Base-by-base conservation (phyloP, 2,888 invertebrate species). In the Drosophila suboccidentalis region DNA sequence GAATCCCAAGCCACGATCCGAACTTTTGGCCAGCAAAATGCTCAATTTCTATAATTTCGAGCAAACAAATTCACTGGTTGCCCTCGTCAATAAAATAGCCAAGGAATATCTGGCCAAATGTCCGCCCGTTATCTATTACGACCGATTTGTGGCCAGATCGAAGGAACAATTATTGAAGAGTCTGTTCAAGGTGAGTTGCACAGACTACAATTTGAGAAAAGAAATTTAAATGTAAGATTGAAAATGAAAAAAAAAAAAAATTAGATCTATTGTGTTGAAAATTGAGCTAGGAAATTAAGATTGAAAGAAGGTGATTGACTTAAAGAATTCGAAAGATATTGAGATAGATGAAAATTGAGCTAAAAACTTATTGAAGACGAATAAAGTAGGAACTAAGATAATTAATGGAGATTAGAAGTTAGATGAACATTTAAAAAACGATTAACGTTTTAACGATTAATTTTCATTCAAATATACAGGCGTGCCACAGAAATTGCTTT, bases 41-140 rank as follows among this genome's bases (percentile, higher is more conserved):
- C 87, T 94, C 34, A 90, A 93, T 51, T 22, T 63, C 0, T 64
- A 71, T 10, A 80, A 71, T 51, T 93, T 92, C 46, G 94, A 94
- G 71, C 94, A 95, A 91, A 93, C 93, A 0, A 91, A 93, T n/a
- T 95, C 95, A 0, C 92, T 96, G 10, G 94, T 95, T 1, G 92
- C 92, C 50, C 92, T 96, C 13, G 87, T 96, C 5, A 94, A 94
- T 68, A 94, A 94, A 82, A 93, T 96, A 39, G 94, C 95, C 1
- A 51, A 92, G 1, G 93, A 94, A 9, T 95, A 96, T 91, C 90
- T 96, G 29, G 92, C 91, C n/a, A 94, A 94, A 63, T 96, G 96
- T 82, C 94, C 94, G 1, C 94, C 95, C 1, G 93, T 95, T 2
- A 93, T 96, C 68, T 93, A 96, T n/a, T 96, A 96, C 78, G 96